These are phyloP conservation scores for Ophiodon elongatus DNA, from an alignment of 2,113 vertebrate genomes.

Conservation along the genomic window DNA sequence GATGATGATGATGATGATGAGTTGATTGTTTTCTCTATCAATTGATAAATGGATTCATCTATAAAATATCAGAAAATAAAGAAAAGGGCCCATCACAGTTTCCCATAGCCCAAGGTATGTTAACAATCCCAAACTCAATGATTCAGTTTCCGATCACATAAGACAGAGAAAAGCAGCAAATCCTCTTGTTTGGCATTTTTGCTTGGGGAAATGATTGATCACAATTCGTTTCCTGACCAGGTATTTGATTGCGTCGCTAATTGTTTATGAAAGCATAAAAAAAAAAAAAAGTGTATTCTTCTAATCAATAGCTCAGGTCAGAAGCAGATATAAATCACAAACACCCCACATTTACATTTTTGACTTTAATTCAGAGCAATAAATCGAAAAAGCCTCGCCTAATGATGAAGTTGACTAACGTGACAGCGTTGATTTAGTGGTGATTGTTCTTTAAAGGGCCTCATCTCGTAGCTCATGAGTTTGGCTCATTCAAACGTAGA, in stretches of 20 bases:
- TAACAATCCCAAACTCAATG: neutral
- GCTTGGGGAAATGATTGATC: neutral
- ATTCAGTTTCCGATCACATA: neutral
- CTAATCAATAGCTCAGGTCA: conserved; percentile 2
- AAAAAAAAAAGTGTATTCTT: neutral
- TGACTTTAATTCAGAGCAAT: neutral
- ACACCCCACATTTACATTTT: neutral
- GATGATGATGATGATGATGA: neutral
- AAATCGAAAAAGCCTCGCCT: conserved; percentile 3
- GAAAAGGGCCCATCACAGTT: neutral
- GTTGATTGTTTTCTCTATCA: neutral
- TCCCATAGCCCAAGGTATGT: neutral
- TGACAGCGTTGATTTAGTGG: conserved; percentile 30
- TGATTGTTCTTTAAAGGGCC: conserved; percentile 43
- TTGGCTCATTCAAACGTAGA: conserved; percentile 47
- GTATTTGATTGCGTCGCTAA: neutral
- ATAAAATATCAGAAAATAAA: neutral
- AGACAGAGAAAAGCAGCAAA: neutral
- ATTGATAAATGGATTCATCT: neutral
- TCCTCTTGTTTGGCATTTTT: neutral
- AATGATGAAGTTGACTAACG: conserved; percentile 15
- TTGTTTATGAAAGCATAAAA: neutral
- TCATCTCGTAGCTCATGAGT: conserved; percentile 23
- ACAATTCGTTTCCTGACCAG: neutral
- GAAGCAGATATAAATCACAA: conserved; percentile 14